Conservation (phyloP, 2,797 vertebrate genomes). For the Odontamblyopus lacepedii region DNA sequence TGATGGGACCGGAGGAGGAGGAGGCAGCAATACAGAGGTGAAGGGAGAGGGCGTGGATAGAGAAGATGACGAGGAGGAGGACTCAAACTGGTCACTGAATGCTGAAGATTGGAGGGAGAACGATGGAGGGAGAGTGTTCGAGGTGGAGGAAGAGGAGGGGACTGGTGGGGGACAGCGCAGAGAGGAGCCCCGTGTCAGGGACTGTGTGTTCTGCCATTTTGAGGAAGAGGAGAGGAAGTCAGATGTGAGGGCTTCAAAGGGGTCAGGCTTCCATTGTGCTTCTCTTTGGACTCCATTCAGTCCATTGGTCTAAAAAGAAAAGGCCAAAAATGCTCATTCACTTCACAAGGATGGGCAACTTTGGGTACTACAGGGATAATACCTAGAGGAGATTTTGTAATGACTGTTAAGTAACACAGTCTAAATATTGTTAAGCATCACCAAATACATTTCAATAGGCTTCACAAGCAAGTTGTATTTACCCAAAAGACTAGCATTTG, state of each 20-base stretch:
- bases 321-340: constrained; percentile 12
- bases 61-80: constrained; percentile 70
- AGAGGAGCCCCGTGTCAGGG: constrained; percentile 75
- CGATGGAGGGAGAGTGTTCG: constrained; percentile 70
- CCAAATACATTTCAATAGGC: background rate
- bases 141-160: constrained; percentile 39
- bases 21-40: constrained; percentile 61
- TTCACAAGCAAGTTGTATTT: background rate
- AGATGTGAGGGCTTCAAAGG: constrained; percentile 82
- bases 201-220: constrained; percentile 76
- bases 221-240: constrained; percentile 79
- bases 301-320: constrained; percentile 73
- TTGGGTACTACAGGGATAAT: background rate
- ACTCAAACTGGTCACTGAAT: constrained; percentile 58
- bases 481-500: background rate
- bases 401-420: background rate
- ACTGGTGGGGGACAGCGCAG: constrained; percentile 50
- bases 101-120: constrained; percentile 71
- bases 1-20: constrained; percentile 79
- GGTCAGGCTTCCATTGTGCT: constrained; percentile 83
- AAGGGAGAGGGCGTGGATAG: constrained; percentile 70
- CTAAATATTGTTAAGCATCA: background rate
- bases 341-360: background rate
- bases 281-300: constrained; percentile 77
- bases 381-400: constrained; percentile 4